Conservation (phyloP, 2,888 invertebrate species). For the Xanthia icteritia region DNA sequence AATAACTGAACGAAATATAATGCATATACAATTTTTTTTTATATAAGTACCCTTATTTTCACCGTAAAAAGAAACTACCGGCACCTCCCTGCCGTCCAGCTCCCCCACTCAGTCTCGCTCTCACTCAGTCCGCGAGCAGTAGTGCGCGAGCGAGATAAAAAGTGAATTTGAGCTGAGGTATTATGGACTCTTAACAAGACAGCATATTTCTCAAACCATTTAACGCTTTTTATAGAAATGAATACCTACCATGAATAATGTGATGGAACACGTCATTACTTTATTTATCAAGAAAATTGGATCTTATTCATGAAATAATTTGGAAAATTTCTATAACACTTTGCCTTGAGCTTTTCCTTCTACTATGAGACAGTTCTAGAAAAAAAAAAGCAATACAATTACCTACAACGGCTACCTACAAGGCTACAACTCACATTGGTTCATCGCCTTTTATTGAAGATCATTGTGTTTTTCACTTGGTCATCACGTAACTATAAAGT, state of each 20-base stretch:
- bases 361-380: neutral
- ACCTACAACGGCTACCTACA: neutral
- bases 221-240: conserved; percentile 18
- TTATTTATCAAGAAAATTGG: conserved; percentile 25
- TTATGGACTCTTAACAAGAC: neutral
- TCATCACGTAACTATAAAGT: neutral
- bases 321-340: conserved; percentile 11
- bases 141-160: no score
- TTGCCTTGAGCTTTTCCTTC: neutral
- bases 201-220: conserved; percentile 15
- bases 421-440: neutral
- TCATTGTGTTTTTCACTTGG: neutral
- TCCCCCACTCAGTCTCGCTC: no score
- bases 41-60: no score
- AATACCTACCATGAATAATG: conserved; percentile 38
- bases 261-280: conserved; percentile 26
- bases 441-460: neutral
- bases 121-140: no score
- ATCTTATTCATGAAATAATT: conserved; percentile 26
- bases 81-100: no score
- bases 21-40: no score
- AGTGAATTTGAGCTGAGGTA: no score
- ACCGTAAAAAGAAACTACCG: no score
- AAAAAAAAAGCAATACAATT: neutral
- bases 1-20: no score